A percentile compares a stretch with the other conserved stretches of the same genome.
These are phyloP conservation scores for Callipepla squamata DNA, from an alignment of 2,113 vertebrate genomes.

Conservation along the genomic window DNA sequence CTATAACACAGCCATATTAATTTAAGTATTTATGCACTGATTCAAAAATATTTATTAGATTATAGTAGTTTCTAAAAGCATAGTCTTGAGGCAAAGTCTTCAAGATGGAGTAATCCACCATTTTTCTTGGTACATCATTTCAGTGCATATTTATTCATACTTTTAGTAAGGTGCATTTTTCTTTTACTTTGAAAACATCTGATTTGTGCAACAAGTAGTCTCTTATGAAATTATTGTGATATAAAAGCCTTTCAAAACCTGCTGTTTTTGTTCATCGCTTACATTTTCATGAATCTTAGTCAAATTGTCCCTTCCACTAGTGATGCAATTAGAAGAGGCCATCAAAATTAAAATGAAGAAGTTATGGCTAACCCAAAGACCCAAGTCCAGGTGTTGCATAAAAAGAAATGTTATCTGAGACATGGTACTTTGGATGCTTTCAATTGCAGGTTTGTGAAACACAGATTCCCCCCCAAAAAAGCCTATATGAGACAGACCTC, in stretches of 20 bases:
- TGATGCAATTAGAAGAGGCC: background rate
- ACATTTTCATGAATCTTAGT: background rate
- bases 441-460: background rate
- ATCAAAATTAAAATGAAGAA: background rate
- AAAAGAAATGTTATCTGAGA: background rate
- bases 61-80: background rate
- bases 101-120: background rate
- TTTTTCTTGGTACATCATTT: background rate
- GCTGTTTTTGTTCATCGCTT: background rate
- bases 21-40: background rate
- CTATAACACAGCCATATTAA: background rate
- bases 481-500: background rate
- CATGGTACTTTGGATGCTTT: background rate
- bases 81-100: background rate
- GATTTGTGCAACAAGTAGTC: background rate
- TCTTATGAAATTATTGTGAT: background rate
- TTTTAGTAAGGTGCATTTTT: background rate
- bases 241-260: background rate
- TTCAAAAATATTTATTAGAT: background rate
- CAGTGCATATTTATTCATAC: background rate
- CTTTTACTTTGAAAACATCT: background rate
- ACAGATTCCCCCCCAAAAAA: background rate
- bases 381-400: background rate
- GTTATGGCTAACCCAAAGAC: background rate
- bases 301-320: background rate